phyloP scores from a whole-genome alignment of 2,888 invertebrate genomes.

The Laspeyria flexula region DNA sequence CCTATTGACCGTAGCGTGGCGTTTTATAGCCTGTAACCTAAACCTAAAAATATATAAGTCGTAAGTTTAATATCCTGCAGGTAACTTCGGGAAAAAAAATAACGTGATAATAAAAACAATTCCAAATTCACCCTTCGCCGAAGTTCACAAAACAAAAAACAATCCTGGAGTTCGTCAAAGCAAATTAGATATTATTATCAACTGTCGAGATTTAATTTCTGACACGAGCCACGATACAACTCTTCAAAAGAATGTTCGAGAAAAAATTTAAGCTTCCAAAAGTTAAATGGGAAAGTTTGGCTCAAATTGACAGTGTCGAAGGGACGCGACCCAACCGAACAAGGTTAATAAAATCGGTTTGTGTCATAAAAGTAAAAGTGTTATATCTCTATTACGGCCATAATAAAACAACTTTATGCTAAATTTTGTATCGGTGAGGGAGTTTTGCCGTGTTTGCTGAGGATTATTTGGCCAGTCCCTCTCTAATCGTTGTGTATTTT shows the following conservation, averaged over 20 bases:
- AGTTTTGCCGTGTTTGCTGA: constrained; percentile 21
- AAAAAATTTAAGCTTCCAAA: constrained; percentile 65
- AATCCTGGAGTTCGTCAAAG: constrained; percentile 16
- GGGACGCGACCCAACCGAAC: constrained; percentile 51
- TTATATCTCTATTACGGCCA: constrained; percentile 54
- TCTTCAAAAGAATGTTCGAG: constrained; percentile 68
- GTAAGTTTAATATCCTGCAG: too few species aligned
- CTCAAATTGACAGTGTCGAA: constrained; percentile 78
- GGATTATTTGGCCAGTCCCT: constrained; percentile 27
- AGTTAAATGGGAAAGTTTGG: constrained; percentile 83
- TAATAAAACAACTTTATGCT: constrained; percentile 51
- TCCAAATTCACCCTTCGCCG: neutral
- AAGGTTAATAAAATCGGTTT: constrained; percentile 69
- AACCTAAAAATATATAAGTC: too few species aligned
- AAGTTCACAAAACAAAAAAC: neutral
- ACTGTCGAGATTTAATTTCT: constrained; percentile 63
- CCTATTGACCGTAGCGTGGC: too few species aligned
- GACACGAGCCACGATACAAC: constrained; percentile 60
- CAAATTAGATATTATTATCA: constrained; percentile 43
- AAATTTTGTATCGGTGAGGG: constrained; percentile 32
- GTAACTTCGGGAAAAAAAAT: too few species aligned
- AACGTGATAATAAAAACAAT: too few species aligned
- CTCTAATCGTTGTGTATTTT: constrained; percentile 20
- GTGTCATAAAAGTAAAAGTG: constrained; percentile 59
- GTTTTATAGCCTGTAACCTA: too few species aligned